Percentiles rank a stretch among this genome's conserved stretches.
Evolutionary conservation across 2,113 vertebrate genomes (phyloP).

Genomic region (Synchiropus splendidus): DNA sequence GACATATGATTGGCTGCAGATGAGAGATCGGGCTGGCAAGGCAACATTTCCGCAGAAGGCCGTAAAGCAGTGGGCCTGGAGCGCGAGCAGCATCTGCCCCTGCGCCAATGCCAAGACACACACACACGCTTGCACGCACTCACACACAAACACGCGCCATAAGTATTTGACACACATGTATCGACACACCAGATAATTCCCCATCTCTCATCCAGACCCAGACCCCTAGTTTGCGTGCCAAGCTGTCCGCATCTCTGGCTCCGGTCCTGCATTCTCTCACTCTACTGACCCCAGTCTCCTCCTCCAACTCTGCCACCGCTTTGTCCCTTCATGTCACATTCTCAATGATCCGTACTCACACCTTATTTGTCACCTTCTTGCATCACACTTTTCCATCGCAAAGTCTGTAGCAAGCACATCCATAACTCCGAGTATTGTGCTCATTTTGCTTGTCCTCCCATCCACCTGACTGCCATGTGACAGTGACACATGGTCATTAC

Average conservation of each 20-base stretch:
- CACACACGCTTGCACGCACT: conserved; percentile 21
- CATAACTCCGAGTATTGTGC: conserved; percentile 10
- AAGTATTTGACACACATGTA: conserved; percentile 26
- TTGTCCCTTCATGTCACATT: conserved; percentile 26
- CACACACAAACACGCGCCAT: conserved; percentile 1
- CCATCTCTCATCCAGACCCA: conserved; percentile 26
- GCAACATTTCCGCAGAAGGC: conserved; percentile 62
- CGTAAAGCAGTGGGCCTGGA: conserved; percentile 62
- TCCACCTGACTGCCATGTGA: conserved; percentile 23
- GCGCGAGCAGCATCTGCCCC: conserved; percentile 63
- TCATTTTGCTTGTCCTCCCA: conserved; percentile 29
- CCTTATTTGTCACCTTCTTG: conserved; percentile 32
- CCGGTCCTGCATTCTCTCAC: conserved; percentile 19
- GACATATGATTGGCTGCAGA: conserved; percentile 56
- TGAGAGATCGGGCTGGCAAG: conserved; percentile 58
- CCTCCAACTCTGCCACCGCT: conserved; percentile 23
- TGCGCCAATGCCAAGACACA: conserved; percentile 49
- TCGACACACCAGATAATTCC: conserved; percentile 38
- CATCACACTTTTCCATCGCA: conserved; percentile 24
- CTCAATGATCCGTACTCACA: conserved; percentile 17
- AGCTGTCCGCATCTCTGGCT: conserved; percentile 24
- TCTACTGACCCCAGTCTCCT: conserved; percentile 31
- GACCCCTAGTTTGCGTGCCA: conserved; percentile 19
- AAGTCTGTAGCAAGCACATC: conserved; percentile 27
- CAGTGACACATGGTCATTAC: conserved; percentile 33